These are phyloP conservation scores for Gastrophryne carolinensis DNA, from an alignment of 2,797 vertebrate genomes.

Conservation along the genomic window DNA sequence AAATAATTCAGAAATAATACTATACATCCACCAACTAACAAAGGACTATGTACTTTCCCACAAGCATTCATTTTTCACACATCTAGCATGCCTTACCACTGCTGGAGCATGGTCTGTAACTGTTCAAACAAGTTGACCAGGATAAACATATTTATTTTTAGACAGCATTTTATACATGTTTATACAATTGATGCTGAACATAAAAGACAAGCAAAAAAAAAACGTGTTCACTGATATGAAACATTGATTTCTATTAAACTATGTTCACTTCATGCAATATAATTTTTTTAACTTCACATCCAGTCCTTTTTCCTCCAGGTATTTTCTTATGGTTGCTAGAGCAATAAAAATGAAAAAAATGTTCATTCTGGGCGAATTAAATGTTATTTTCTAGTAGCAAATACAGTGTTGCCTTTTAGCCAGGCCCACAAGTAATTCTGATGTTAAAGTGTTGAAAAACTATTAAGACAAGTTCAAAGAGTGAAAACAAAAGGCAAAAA, in stretches of 20 bases:
- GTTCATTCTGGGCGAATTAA: slow-evolving; percentile 17
- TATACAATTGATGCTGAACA: no score
- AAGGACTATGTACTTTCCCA: no score
- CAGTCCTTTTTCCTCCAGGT: slow-evolving; percentile 1
- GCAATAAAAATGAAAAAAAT: slow-evolving; percentile 34
- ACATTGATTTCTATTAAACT: neutral
- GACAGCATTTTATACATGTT: no score
- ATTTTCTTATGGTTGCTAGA: slow-evolving; percentile 13
- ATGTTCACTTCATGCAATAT: neutral
- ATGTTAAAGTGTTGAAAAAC: slow-evolving; percentile 13
- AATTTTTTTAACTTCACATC: neutral
- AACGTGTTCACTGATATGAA: neutral
- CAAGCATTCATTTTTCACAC: no score
- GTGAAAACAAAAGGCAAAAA: slow-evolving; percentile 35
- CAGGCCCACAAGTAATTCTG: slow-evolving; percentile 28
- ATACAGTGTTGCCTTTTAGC: slow-evolving; percentile 31
- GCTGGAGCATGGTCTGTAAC: no score
- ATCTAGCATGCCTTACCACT: no score
- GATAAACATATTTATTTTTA: no score
- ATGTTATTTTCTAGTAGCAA: slow-evolving; percentile 31
- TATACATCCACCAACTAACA: no score
- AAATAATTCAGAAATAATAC: no score
- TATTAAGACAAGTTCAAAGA: neutral
- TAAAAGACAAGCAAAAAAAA: neutral
- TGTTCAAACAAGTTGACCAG: no score